Evolutionary conservation across 2,113 vertebrate species (phyloP).

Genomic region (Semnornis frantzii): DNA sequence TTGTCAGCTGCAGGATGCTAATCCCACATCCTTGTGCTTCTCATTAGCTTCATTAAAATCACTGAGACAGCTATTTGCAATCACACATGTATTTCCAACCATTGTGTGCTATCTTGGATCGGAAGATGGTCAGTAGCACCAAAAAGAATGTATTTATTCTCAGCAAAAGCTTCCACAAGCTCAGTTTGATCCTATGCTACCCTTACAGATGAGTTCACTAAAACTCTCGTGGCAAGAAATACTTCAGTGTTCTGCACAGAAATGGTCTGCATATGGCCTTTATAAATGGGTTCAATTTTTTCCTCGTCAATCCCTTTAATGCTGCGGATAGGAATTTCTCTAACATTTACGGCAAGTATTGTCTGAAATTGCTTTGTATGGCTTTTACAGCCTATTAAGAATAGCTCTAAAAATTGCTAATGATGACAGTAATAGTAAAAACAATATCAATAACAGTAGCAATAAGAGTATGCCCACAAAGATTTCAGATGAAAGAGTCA

Average conservation of each 20-base stretch:
- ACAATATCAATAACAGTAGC: neutral
- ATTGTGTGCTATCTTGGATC: neutral
- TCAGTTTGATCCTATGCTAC: neutral
- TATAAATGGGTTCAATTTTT: neutral
- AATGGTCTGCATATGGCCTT: neutral
- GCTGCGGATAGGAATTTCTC: neutral
- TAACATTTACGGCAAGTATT: neutral
- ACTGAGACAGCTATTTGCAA: neutral
- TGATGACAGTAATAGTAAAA: constrained; percentile 7
- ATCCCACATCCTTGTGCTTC: neutral
- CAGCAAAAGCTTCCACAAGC: neutral
- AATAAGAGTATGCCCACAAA: neutral
- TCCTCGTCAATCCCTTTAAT: neutral
- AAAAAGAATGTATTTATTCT: neutral
- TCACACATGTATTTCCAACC: neutral
- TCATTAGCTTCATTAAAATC: neutral
- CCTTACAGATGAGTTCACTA: neutral
- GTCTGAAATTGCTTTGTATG: neutral
- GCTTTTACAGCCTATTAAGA: constrained; percentile 11
- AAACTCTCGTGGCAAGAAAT: neutral
- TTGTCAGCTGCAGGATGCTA: neutral
- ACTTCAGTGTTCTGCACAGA: neutral
- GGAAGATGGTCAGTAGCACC: neutral
- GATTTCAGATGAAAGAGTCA: neutral
- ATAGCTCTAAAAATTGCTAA: neutral